These are phyloP conservation scores for Callitettix versicolor DNA, from an alignment of 1,140 invertebrate genomes.

Conservation along the genomic window DNA sequence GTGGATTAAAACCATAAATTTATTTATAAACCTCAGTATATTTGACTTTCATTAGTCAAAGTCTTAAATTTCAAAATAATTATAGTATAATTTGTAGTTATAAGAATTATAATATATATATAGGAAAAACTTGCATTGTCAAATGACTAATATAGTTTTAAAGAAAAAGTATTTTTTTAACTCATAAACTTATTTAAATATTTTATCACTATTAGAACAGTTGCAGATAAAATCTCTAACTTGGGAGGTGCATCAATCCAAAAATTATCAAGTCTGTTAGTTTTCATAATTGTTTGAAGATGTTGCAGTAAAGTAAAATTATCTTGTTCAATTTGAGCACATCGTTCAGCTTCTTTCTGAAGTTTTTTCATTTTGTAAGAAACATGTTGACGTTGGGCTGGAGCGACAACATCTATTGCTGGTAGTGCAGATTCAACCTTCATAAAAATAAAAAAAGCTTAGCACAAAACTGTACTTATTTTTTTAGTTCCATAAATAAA, in stretches of 20 bases:
- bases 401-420: slow-evolving; percentile 41
- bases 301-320: slow-evolving; percentile 44
- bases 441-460: background rate
- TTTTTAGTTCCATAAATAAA: background rate
- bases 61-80: too few species aligned
- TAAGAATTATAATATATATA: too few species aligned
- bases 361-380: slow-evolving; percentile 42
- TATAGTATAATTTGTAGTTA: too few species aligned
- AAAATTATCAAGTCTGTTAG: slow-evolving; percentile 41
- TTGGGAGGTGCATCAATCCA: slow-evolving; percentile 42
- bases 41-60: too few species aligned
- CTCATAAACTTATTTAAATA: too few species aligned
- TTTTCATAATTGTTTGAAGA: slow-evolving; percentile 39
- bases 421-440: slow-evolving; percentile 43
- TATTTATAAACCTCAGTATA: too few species aligned
- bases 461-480: background rate
- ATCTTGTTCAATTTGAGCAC: slow-evolving; percentile 38
- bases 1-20: too few species aligned
- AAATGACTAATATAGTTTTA: too few species aligned
- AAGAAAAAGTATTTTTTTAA: too few species aligned
- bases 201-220: too few species aligned
- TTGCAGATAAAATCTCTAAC: slow-evolving; percentile 30
- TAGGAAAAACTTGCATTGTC: too few species aligned
- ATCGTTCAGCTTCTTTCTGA: slow-evolving; percentile 43
- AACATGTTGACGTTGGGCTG: slow-evolving; percentile 39